A percentile compares a stretch with the other conserved stretches of the same genome.
Conservation (phyloP, 2,888 invertebrate species). For the Rapana venosa region DNA sequence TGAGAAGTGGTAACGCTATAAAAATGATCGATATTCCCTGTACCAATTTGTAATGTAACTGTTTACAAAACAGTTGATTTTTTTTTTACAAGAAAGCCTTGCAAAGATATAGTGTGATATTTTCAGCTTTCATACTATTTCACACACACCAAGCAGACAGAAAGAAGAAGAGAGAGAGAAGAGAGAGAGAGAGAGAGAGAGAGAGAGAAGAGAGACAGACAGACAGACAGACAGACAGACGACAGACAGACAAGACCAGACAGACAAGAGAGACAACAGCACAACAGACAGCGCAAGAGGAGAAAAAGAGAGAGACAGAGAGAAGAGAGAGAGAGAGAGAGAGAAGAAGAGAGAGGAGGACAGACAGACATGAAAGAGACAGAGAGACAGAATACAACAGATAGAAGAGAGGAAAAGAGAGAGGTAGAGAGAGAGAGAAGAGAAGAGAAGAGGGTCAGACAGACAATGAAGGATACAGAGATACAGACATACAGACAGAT, state of each 20-base stretch:
- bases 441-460: not conserved
- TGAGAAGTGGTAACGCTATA: no score
- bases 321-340: no score
- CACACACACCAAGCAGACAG: no score
- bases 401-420: not conserved
- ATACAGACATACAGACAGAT: constrained; percentile 2
- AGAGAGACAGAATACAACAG: no score
- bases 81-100: no score
- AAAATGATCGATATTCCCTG: no score
- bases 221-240: constrained; percentile 16
- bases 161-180: not conserved
- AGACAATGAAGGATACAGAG: not conserved
- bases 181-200: not conserved
- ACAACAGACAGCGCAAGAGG: not conserved
- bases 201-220: not conserved
- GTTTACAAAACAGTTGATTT: no score
- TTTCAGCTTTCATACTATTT: no score
- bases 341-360: not conserved
- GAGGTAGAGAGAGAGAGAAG: not conserved
- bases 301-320: not conserved
- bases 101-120: no score
- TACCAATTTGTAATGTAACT: no score
- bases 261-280: not conserved
- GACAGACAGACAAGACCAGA: constrained; percentile 23
- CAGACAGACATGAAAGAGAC: no score